Evolutionary conservation across 2,113 vertebrate genomes (phyloP).

Genomic region (Otocyon megalotis): DNA sequence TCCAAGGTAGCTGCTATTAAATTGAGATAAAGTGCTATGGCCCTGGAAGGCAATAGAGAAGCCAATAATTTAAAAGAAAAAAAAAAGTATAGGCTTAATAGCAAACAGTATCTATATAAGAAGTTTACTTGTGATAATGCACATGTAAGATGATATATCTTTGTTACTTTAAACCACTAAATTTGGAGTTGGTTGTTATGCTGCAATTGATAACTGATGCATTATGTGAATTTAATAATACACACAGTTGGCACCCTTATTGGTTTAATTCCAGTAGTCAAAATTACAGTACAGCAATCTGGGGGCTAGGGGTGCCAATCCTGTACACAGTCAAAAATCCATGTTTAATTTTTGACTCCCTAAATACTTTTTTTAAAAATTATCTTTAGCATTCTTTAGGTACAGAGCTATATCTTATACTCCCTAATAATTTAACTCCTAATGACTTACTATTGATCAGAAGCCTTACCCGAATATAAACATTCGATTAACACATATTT

Average conservation of each 20-base stretch:
- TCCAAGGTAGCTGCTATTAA: not conserved
- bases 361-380: too few species aligned
- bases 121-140: not conserved
- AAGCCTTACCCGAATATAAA: not conserved
- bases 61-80: not conserved
- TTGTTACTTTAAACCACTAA: not conserved
- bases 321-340: not conserved
- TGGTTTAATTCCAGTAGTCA: not conserved
- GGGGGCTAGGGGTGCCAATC: not conserved
- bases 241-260: not conserved
- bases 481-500: not conserved
- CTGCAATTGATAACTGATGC: not conserved
- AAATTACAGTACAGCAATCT: not conserved
- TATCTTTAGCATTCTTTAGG: too few species aligned
- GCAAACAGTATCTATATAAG: not conserved
- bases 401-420: too few species aligned
- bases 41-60: not conserved
- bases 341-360: not conserved
- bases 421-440: not conserved
- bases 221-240: not conserved
- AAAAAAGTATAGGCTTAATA: not conserved
- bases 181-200: not conserved
- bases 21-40: not conserved
- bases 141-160: not conserved
- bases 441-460: not conserved